These are phyloP conservation scores for Grammomys surdaster DNA, from an alignment of 2,113 vertebrate genomes.

Conservation along the genomic window DNA sequence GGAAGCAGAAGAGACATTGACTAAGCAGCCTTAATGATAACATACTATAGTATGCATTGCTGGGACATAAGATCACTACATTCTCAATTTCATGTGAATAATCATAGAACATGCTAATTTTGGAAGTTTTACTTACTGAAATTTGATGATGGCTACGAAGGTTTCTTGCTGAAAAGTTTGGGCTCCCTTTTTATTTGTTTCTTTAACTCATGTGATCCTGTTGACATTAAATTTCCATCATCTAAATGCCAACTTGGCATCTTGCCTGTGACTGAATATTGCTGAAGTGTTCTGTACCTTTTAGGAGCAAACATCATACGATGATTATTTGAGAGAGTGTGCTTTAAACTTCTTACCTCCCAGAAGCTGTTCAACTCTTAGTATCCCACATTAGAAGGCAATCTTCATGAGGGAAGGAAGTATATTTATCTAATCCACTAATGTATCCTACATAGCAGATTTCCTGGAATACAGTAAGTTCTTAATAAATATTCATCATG, in stretches of 20 bases:
- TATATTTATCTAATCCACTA: slow-evolving; percentile 52
- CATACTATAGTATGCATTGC: not conserved
- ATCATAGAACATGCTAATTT: not conserved
- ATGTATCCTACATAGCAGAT: slow-evolving; percentile 42
- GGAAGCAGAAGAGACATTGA: slow-evolving; percentile 44
- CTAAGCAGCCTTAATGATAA: not conserved
- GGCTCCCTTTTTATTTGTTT: not conserved
- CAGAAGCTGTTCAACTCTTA: not conserved
- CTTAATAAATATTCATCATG: slow-evolving; percentile 81
- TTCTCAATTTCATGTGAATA: slow-evolving; percentile 38
- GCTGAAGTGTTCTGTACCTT: not conserved
- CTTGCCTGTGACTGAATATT: slow-evolving; percentile 21
- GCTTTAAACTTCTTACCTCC: not conserved
- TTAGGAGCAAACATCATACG: not conserved
- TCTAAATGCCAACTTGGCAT: not conserved
- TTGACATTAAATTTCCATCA: not conserved
- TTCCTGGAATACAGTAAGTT: slow-evolving; percentile 61
- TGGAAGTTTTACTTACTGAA: not conserved
- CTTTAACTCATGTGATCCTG: not conserved
- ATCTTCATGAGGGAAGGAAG: slow-evolving; percentile 55
- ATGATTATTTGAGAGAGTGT: not conserved
- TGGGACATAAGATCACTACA: slow-evolving; percentile 33
- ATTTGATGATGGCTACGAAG: not conserved
- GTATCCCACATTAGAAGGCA: not conserved
- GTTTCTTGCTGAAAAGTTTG: not conserved